A percentile compares a stretch with the other conserved stretches of the same genome.
phyloP scores from a whole-genome alignment of 1,140 invertebrate genomes.

The Cataglyphis hispanica region DNA sequence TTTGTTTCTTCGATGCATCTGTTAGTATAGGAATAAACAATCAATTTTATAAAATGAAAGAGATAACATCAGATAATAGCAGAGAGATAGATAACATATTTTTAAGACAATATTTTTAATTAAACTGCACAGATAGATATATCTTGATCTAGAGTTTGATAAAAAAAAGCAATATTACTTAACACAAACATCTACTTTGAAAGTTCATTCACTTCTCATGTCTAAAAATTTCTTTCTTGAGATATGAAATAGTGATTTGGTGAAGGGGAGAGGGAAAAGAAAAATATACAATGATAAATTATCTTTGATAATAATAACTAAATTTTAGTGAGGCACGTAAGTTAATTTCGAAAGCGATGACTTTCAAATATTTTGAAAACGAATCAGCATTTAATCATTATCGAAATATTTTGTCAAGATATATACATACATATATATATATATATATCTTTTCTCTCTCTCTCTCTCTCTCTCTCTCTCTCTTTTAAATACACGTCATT shows the following conservation, averaged over 20 bases:
- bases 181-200: neutral
- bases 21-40: too few species aligned
- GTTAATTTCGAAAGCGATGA: slow-evolving; percentile 40
- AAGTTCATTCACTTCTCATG: neutral
- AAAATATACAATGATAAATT: slow-evolving; percentile 35
- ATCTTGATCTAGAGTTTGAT: neutral
- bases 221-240: neutral
- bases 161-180: neutral
- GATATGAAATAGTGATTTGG: neutral
- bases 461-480: neutral
- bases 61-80: neutral
- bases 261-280: too few species aligned
- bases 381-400: slow-evolving; percentile 1
- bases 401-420: too few species aligned
- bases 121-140: neutral
- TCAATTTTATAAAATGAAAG: neutral
- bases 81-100: neutral
- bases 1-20: too few species aligned
- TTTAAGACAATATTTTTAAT: too few species aligned
- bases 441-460: neutral
- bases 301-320: slow-evolving; percentile 33
- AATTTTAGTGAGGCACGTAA: slow-evolving; percentile 24
- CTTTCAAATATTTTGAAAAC: slow-evolving; percentile 15
- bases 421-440: too few species aligned
- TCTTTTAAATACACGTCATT: neutral